Evolutionary conservation across 2,888 invertebrate genomes (phyloP), one percentile per base, ranked within the genome.

Genomic region (Machimus rusticus): DNA sequence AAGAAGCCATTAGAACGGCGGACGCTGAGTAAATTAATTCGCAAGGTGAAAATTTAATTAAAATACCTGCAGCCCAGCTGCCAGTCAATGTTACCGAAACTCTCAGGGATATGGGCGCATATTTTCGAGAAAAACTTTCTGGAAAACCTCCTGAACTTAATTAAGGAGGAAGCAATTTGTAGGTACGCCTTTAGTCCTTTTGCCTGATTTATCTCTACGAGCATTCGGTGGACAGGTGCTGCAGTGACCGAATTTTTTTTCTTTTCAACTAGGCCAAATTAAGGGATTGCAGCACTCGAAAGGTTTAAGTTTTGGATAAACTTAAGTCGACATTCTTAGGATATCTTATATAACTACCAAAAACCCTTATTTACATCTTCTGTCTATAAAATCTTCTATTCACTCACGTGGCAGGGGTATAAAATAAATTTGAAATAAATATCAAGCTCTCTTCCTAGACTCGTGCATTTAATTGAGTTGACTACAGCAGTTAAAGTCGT

Each of bases 31-130:
- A 79, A 51, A 79, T 79, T 79, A 79, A 46, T 79, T 28, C 51
- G 28, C 51, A 51, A 79, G 79, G 79, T 79, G 79, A 79, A 46
- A 79, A 51, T 79, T 79, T 79, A 79, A 79, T 79, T 79, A 79
- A 79, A 79, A 51, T 79, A 16, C 79, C 79, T 79, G 46, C 28
- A 28, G 43, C 28, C n/a, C n/a, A 16, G 78, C 66, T 66, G 66
- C 66, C 28, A 66, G 23, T 66, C 66, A 43, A 78, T 78, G 43
- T 43, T 78, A 2, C 4, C 79, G 31, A 51, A 28, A 46, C 23
- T 19, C 31, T 79, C 16, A 31, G n/a, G 9, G 14, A 28, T 28
- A 39, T 28, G 46, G 43, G 78, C 46, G 43, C 43, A 43, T 51
- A 31, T 28, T 79, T 79, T 79, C 31, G 16, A 79, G 55, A 31